phyloP scores from a whole-genome alignment of 1,140 invertebrate species.

The Oryctes rhinoceros region DNA sequence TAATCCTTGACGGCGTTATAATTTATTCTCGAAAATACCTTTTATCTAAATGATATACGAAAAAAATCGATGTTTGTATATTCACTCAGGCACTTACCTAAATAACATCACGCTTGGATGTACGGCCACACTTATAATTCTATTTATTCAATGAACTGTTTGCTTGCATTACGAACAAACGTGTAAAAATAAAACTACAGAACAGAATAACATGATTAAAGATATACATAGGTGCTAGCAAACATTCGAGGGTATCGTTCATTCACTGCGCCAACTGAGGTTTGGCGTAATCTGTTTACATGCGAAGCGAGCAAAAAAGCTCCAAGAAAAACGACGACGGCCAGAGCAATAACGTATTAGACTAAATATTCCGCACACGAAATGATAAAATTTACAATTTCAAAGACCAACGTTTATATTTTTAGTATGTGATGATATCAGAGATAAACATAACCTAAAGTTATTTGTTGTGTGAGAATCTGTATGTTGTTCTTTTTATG shows the following conservation, averaged over 20 bases:
- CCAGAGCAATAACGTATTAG: not conserved
- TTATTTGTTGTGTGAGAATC: too few relatives aligned
- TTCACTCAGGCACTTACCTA: not conserved
- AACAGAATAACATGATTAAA: not conserved
- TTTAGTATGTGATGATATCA: too few relatives aligned
- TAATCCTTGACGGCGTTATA: too few relatives aligned
- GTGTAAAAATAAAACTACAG: constrained; percentile 1
- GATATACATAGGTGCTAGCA: not conserved
- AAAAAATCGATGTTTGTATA: too few relatives aligned
- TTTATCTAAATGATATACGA: too few relatives aligned
- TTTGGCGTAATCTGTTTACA: not conserved
- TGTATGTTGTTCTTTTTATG: too few relatives aligned
- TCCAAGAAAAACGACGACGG: not conserved
- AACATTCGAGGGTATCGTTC: not conserved
- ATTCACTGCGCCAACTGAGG: not conserved
- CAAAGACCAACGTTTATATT: too few relatives aligned
- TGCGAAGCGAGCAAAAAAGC: not conserved
- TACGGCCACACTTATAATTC: not conserved
- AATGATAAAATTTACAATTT: not conserved
- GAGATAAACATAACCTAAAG: too few relatives aligned
- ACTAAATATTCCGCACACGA: not conserved
- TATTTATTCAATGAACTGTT: not conserved
- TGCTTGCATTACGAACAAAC: not conserved
- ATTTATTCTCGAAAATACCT: too few relatives aligned
- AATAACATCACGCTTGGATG: not conserved